A percentile compares a stretch with the other conserved stretches of the same genome.
Conservation (phyloP, 2,113 vertebrate genomes). For the Elgaria multicarinata region DNA sequence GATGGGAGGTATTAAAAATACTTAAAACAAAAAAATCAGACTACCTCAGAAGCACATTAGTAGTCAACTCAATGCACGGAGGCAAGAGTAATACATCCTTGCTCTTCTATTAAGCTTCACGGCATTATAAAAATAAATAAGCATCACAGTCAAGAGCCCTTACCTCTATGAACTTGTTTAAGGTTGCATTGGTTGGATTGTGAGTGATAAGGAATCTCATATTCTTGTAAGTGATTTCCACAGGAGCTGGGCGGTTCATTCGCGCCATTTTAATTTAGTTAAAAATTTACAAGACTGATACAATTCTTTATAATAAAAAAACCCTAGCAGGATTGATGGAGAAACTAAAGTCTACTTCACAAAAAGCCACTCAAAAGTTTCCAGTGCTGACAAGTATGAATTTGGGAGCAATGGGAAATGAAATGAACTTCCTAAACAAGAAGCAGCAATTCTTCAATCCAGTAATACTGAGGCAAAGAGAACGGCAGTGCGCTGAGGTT, state of each 20-base stretch:
- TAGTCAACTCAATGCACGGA: background rate
- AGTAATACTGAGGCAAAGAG: conserved; percentile 92
- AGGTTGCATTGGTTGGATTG: conserved; percentile 98
- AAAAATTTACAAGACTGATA: conserved; percentile 71
- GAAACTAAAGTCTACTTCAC: conserved; percentile 81
- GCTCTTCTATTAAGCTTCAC: background rate
- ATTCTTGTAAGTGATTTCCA: conserved; percentile 99
- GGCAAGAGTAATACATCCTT: background rate
- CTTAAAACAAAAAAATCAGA: background rate
- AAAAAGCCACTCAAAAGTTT: conserved; percentile 82
- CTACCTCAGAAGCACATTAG: background rate
- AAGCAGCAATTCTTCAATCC: conserved; percentile 93
- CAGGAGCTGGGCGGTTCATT: conserved; percentile 99
- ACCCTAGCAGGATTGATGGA: conserved; percentile 80
- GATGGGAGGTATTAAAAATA: background rate
- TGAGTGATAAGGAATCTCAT: conserved; percentile 99
- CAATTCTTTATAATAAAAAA: conserved; percentile 63
- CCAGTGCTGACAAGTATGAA: conserved; percentile 78
- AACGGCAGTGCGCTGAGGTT: conserved; percentile 94
- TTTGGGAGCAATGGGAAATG: conserved; percentile 78
- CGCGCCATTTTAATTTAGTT: conserved; percentile 91
- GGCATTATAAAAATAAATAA: conserved; percentile 4
- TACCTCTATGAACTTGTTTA: conserved; percentile 99
- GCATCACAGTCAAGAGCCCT: conserved; percentile 55
- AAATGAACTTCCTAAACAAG: conserved; percentile 86